Evolutionary conservation across 2,113 vertebrate species (phyloP), one percentile per base, ranked within the genome.

Genomic region (Limanda limanda): DNA sequence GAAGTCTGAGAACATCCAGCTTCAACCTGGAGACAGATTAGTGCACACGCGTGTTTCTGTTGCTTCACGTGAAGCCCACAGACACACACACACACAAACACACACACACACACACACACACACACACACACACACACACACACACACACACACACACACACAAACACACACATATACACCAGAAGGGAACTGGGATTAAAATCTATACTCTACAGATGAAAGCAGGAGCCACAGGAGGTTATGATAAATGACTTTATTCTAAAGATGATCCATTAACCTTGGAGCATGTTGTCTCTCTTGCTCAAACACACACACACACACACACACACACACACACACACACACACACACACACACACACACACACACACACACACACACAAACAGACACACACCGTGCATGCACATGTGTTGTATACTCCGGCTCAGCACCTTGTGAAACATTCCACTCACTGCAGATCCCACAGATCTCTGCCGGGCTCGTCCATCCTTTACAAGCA

Each of bases 401-500:
- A 59, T 15, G 47, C 12, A 60, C 4, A 57, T 4, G 48, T 42
- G 35, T 62, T 21, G 40, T 54, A 37, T 71, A 81, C 47, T 65
- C 2, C 15, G n/a, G 12, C 15, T 68, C 58, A 75, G 66, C 64
- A 27, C n/a, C 60, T 71, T 24, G 35, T 78, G 71, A 81, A 84
- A 74, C 47, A 87, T 87, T 57, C 76, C n/a, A 62, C 12, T 54
- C 31, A 66, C 54, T n/a, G 40, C 48, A 56, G 81, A 82, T 72
- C 62, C 69, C 47, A 37, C 66, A 59, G 76, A 78, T 78, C 35
- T 56, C 35, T 17, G 57, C 68, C 77, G 7, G 52, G 15, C 27
- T 25, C 55, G 70, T 90, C 71, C 71, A 82, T 88, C 89, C 74
- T 51, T 72, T 69, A 51, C 55, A 60, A 15, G 21, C 0, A 37